A percentile compares a stretch with the other conserved stretches of the same genome.
phyloP scores from a whole-genome alignment of 92 coral and sea anemone species.

The Epizoanthus rinbou region DNA sequence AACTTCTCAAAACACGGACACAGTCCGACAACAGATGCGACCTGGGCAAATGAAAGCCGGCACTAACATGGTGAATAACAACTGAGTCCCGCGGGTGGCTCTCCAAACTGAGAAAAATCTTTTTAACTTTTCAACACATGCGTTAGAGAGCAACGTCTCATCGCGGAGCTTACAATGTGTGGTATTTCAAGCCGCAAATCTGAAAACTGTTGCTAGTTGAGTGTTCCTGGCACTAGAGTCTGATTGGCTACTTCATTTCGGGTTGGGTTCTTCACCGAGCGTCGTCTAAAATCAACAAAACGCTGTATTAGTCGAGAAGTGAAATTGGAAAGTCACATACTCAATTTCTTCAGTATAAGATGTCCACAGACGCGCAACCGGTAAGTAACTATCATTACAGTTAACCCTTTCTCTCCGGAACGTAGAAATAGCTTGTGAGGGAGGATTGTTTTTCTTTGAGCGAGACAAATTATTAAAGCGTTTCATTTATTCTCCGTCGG shows the following conservation, averaged over 20 bases:
- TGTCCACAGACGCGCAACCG: constrained; percentile 18
- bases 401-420: background rate
- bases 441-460: background rate
- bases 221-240: constrained; percentile 23
- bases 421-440: background rate
- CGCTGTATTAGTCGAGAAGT: background rate
- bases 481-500: background rate
- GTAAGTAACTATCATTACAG: background rate
- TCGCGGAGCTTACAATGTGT: too few species aligned
- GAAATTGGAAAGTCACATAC: background rate
- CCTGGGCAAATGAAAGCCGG: too few species aligned
- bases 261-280: constrained; percentile 34
- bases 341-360: background rate
- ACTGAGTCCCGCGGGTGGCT: too few species aligned
- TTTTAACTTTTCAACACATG: too few species aligned
- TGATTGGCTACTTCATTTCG: constrained; percentile 27
- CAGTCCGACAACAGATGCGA: too few species aligned
- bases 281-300: constrained; percentile 2
- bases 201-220: background rate
- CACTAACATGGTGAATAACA: too few species aligned
- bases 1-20: too few species aligned
- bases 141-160: too few species aligned
- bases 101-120: too few species aligned
- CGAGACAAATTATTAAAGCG: background rate
- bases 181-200: background rate